These are phyloP conservation scores for Echinops telfairi DNA, from an alignment of 2,113 vertebrate genomes.

Conservation along the genomic window DNA sequence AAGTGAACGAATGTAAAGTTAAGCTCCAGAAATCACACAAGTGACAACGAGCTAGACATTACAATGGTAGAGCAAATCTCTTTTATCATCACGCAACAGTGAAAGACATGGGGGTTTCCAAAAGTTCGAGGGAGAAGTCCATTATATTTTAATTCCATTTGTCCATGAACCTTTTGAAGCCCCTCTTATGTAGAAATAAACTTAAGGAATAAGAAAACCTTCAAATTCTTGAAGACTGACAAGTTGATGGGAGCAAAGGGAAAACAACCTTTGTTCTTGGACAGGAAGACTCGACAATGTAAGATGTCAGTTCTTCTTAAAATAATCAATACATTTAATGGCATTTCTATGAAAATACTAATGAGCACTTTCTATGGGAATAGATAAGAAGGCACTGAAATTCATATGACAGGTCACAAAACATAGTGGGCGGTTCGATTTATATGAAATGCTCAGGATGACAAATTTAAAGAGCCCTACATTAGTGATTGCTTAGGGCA, in stretches of 20 bases:
- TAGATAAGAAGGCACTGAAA: conserved; percentile 6
- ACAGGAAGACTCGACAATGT: not conserved
- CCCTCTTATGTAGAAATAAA: not conserved
- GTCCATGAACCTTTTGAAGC: too few relatives aligned
- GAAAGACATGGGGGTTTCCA: not conserved
- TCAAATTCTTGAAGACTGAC: not conserved
- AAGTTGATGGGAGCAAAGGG: conserved; percentile 13
- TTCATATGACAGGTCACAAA: conserved; percentile 35
- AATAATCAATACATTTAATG: conserved; percentile 6
- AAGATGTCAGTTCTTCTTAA: not conserved
- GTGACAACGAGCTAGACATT: conserved; percentile 7
- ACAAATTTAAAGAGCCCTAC: not conserved
- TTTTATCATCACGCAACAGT: not conserved
- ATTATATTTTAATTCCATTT: too few relatives aligned
- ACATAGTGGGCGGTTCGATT: not conserved
- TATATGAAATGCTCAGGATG: not conserved
- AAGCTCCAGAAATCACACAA: not conserved
- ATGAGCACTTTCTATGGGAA: not conserved
- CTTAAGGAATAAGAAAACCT: conserved; percentile 19
- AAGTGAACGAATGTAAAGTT: not conserved
- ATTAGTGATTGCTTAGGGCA: not conserved
- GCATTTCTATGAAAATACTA: conserved; percentile 26
- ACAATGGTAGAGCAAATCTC: not conserved
- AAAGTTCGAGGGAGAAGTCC: too few relatives aligned
- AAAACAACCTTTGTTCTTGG: not conserved